Base-by-base conservation (phyloP, 2,113 vertebrate species). In the Ginglymostoma cirratum region DNA sequence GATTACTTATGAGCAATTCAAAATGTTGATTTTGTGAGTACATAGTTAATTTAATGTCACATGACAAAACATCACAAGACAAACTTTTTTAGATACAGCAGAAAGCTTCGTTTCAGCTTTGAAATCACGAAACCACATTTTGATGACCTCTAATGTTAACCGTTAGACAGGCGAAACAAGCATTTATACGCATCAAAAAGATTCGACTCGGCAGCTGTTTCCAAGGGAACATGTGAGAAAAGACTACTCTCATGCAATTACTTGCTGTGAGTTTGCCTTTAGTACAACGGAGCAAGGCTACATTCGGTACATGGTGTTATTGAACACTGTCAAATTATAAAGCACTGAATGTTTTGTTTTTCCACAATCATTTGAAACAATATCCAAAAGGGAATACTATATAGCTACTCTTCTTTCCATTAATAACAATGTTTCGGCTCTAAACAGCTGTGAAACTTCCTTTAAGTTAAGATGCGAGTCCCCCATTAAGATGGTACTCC, bases 281-380 rank as follows among this genome's bases (percentile, higher is more conserved):
- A 66, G 67, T 72, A 17, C 42, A 72, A 72, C 23, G 72, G 67
- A 76, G 52, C 42, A 76, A 45, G 67, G 23, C 67, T 52, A 95
- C 94, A 95, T 95, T 72, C 17, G 15, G 67, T 48, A 95, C 94
- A 76, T 76, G 94, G 52, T 72, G 94, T 72, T 70, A 95, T 42
- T 72, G 94, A 95, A 45, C 66, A 52, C 94, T 72, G 94, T 72
- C 94, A 95, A 95, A 95, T 95, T 95, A 95, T 72, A 95, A 95
- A 95, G 94, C 38, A 95, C 38, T 52, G 69, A 95, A 95, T 19
- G 45, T 95, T 95, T 95, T 95, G 94, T 72, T 95, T 72, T 95
- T 72, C 94, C 14, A 48, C 67, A 95, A 76, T 72, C 67, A 48
- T 72, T 76, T 72, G 2, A 21, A 94, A 66, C 38, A 24, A 69